phyloP scores from a whole-genome alignment of 2,113 vertebrate species.

The Pterocles burchelli region DNA sequence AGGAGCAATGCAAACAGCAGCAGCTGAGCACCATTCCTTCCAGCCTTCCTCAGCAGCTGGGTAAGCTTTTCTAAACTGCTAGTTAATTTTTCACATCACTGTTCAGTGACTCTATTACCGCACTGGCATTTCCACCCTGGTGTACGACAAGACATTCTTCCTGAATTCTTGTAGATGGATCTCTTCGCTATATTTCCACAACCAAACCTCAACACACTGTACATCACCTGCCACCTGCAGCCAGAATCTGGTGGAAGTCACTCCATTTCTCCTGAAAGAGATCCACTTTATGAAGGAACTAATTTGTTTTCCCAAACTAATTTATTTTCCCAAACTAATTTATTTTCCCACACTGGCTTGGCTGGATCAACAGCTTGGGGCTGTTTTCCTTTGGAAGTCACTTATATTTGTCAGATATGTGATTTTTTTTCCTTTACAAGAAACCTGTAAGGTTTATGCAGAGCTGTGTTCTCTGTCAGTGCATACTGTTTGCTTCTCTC shows the following conservation, averaged over 20 bases:
- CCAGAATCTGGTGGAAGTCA: background rate
- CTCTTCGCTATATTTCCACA: too few relatives aligned
- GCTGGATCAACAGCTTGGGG: background rate
- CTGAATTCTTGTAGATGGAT: background rate
- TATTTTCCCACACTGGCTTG: background rate
- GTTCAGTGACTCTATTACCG: background rate
- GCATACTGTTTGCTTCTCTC: background rate
- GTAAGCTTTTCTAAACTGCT: background rate
- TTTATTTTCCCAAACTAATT: rapidly evolving
- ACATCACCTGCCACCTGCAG: background rate
- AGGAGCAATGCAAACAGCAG: background rate
- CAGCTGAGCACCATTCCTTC: background rate
- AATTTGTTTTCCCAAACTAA: background rate
- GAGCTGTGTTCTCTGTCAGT: background rate
- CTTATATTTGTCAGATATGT: rapidly evolving
- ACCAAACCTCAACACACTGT: background rate
- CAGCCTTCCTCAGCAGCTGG: background rate
- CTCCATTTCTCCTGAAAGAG: background rate
- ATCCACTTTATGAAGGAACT: background rate
- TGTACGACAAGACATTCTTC: background rate
- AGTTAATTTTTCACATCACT: background rate
- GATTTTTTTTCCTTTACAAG: background rate
- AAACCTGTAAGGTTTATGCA: background rate
- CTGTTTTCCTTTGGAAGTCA: background rate
- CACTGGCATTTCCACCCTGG: background rate